Evolutionary conservation across 2,113 vertebrate species (phyloP), one percentile per base, ranked within the genome.

Genomic region (Atherinomorus stipes): DNA sequence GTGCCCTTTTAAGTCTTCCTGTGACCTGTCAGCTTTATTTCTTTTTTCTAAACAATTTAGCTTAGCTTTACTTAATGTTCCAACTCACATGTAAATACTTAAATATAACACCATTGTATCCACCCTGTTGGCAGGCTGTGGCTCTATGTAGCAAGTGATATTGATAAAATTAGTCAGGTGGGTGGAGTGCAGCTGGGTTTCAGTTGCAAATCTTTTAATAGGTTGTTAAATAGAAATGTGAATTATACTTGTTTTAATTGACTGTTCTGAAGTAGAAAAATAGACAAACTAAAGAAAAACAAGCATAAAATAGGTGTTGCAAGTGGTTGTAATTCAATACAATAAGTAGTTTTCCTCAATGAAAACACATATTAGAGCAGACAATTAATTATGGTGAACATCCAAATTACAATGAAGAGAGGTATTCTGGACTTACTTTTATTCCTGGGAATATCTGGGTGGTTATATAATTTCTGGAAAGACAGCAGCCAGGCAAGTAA

Each of bases 131-230:
- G 34, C 34, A 47, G 37, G 8, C 23, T 66, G 65, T 42, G 50
- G 22, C 63, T 85, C 74, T 62, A 18, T 61, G 15, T 44, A 63
- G 69, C 52, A 40, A 67, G 26, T 47, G 18, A 4, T 5, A 47
- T 15, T 11, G 4, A 42, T 13, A 42, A 13, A 42, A 1, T 42
- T 42, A 13, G n/a, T n/a, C n/a, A n/a, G n/a, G n/a, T n/a, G n/a
- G n/a, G n/a, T n/a, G n/a, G n/a, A n/a, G n/a, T n/a, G n/a, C 31
- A 8, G 31, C 31, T 34, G 7, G 31, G 31, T 34, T 34, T 34
- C 9, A 34, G 31, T 34, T 34, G 31, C 31, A 34, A 34, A 34
- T 34, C 31, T 34, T 34, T 34, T 34, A 34, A 34, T 34, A 34
- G 8, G 4, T 7, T 34, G 5, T 34, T 34, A 9, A 9, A 34